phyloP scores from a whole-genome alignment of 2,113 vertebrate genomes.

The Sinocyclocheilus anshuiensis region DNA sequence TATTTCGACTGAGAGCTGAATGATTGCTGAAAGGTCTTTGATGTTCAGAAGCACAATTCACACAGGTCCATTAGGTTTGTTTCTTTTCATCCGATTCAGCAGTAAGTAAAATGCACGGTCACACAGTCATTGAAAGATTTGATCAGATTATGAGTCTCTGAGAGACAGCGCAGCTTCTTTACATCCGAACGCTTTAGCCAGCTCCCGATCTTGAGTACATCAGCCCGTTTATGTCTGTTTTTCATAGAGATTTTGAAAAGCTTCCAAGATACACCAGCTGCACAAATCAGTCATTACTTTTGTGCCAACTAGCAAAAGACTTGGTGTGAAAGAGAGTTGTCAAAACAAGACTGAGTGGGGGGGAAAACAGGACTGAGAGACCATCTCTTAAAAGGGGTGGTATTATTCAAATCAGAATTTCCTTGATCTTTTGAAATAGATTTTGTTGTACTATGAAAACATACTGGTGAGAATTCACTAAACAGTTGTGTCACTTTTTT shows the following conservation, averaged over 20 bases:
- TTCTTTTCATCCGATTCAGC: conserved; percentile 30
- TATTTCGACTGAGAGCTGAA: conserved; percentile 14
- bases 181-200: conserved; percentile 12
- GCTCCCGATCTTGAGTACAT: conserved; percentile 39
- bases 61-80: conserved; percentile 33
- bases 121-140: conserved; percentile 27
- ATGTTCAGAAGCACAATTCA: conserved; percentile 1
- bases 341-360: conserved; percentile 51
- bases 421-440: not conserved
- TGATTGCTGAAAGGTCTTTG: conserved; percentile 22
- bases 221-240: conserved; percentile 45
- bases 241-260: conserved; percentile 45
- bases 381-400: not conserved
- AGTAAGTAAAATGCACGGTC: not conserved
- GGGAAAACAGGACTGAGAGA: not conserved
- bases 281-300: conserved; percentile 71
- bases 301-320: conserved; percentile 67
- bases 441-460: not conserved
- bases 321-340: conserved; percentile 66
- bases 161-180: not conserved
- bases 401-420: not conserved
- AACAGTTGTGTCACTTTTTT: not conserved
- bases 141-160: conserved; percentile 14
- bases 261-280: conserved; percentile 64
- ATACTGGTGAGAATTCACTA: not conserved